Evolutionary conservation across 2,888 invertebrate genomes (phyloP).

Genomic region (Drosophila limbata): DNA sequence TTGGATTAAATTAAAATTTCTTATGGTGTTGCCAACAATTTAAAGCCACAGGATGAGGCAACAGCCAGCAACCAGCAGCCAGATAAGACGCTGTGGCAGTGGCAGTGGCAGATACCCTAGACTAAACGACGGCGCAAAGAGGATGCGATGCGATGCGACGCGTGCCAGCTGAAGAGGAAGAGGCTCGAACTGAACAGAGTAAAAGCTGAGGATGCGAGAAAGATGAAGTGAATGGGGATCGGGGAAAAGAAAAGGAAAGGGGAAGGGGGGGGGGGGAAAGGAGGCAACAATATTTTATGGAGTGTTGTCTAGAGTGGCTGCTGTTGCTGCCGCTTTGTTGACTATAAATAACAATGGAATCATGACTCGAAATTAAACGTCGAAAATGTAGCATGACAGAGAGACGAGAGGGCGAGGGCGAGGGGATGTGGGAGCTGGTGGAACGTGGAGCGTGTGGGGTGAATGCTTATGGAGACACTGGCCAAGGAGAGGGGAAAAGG

Average conservation of each 20-base stretch:
- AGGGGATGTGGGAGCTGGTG: constrained; percentile 7
- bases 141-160: constrained; percentile 50
- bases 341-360: constrained; percentile 80
- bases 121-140: constrained; percentile 57
- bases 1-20: constrained; percentile 49
- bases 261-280: constrained; percentile 15
- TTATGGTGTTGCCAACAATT: constrained; percentile 25
- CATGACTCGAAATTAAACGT: constrained; percentile 80
- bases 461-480: background rate
- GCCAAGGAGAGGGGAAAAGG: background rate
- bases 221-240: background rate
- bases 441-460: background rate
- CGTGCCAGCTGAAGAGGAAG: constrained; percentile 50
- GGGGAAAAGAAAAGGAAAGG: background rate
- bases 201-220: constrained; percentile 5
- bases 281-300: constrained; percentile 71
- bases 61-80: constrained; percentile 40
- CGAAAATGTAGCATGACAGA: constrained; percentile 51
- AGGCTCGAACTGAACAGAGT: constrained; percentile 1
- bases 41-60: constrained; percentile 26
- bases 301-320: constrained; percentile 75
- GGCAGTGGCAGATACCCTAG: constrained; percentile 40
- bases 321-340: constrained; percentile 63
- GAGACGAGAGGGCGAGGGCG: background rate
- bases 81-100: constrained; percentile 53